Conservation (phyloP, 1,140 invertebrate genomes). For the Drepana arcuata region DNA sequence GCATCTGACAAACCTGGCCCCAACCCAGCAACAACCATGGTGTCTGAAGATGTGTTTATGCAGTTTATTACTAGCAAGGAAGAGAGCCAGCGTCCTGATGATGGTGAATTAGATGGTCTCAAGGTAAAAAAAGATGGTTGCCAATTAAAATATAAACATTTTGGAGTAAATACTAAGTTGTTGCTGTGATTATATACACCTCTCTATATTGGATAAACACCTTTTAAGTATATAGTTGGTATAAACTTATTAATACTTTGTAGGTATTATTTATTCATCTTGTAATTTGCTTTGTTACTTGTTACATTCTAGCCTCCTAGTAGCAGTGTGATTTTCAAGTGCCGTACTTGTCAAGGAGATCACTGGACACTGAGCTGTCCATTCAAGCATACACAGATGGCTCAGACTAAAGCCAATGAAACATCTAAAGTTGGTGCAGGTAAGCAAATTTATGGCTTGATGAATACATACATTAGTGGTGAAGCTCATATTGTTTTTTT, state of each 20-base stretch:
- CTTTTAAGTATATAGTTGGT: too few species aligned
- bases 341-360: constrained; percentile 94
- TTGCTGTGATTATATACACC: too few species aligned
- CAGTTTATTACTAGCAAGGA: constrained; percentile 91
- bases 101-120: constrained; percentile 82
- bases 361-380: constrained; percentile 98
- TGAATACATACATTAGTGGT: too few species aligned
- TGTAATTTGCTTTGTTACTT: too few species aligned
- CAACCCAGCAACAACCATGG: constrained; percentile 95
- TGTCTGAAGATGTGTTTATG: constrained; percentile 97
- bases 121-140: constrained; percentile 31
- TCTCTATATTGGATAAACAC: too few species aligned
- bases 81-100: constrained; percentile 88
- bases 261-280: too few species aligned
- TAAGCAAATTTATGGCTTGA: constrained; percentile 13
- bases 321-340: constrained; percentile 88
- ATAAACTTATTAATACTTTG: too few species aligned
- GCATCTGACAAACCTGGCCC: constrained; percentile 93
- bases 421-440: constrained; percentile 56
- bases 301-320: constrained; percentile 39
- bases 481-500: too few species aligned
- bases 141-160: too few species aligned
- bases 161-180: too few species aligned
- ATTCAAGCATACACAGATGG: constrained; percentile 90
- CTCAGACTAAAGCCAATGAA: constrained; percentile 73